A percentile compares a stretch with the other conserved stretches of the same genome.
phyloP scores from a whole-genome alignment of 2,113 vertebrate species.

The Equus quagga region DNA sequence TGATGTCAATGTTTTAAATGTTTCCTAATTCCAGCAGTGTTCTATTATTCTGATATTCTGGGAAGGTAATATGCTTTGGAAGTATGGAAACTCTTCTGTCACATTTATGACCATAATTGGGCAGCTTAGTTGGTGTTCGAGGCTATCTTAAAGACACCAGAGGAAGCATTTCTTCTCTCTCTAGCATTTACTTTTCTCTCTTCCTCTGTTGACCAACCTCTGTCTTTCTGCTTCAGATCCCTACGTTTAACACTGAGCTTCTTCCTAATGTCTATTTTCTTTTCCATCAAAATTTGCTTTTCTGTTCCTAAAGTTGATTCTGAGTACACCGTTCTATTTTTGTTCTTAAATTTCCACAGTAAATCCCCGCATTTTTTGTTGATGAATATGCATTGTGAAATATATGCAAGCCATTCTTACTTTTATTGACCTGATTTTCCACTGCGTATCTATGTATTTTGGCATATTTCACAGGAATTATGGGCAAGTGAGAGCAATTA shows the following conservation, averaged over 20 bases:
- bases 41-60: conserved; percentile 15
- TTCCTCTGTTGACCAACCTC: not conserved
- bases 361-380: not conserved
- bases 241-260: not conserved
- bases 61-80: not conserved
- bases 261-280: not conserved
- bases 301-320: not conserved
- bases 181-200: not conserved
- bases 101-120: not conserved
- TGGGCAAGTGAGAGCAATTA: not conserved
- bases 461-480: not conserved
- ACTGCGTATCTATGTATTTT: not conserved
- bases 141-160: not conserved
- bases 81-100: not conserved
- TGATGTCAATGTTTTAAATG: not conserved
- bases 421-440: not conserved
- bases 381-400: not conserved
- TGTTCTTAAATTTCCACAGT: not conserved
- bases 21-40: not conserved
- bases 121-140: not conserved
- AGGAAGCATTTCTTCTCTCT: not conserved
- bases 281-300: not conserved
- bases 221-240: not conserved
- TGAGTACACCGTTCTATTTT: not conserved
- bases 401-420: not conserved